Evolutionary conservation across 2,797 vertebrate species (phyloP).

Genomic region (Tragopan temminckii): DNA sequence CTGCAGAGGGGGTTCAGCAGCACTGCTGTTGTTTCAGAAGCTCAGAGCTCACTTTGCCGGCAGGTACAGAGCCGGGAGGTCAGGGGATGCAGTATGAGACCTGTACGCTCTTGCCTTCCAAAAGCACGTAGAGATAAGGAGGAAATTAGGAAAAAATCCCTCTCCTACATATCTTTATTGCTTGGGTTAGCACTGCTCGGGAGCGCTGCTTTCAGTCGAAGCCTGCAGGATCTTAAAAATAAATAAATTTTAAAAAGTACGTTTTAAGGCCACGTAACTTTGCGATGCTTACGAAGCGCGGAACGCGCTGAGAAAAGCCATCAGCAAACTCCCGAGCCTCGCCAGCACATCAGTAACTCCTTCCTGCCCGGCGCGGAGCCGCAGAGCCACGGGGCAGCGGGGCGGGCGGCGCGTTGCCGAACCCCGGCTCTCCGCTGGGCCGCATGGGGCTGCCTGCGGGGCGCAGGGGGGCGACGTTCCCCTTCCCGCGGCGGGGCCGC

Average conservation of each 20-base stretch:
- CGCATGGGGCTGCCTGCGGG: neutral
- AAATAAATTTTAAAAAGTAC: too few species aligned
- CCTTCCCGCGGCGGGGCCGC: neutral
- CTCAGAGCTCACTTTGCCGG: neutral
- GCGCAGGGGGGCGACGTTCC: neutral
- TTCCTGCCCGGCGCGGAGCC: neutral
- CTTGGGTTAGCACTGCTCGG: neutral
- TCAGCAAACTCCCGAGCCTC: neutral
- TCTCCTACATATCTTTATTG: neutral
- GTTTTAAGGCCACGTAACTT: slow-evolving; percentile 7
- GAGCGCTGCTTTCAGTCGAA: neutral
- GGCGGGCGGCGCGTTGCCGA: neutral
- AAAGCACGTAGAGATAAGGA: neutral
- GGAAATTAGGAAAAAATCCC: neutral
- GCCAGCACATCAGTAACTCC: neutral
- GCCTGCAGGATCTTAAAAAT: neutral
- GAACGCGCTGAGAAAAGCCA: neutral
- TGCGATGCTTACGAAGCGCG: neutral
- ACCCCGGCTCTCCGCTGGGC: neutral
- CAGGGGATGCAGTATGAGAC: neutral
- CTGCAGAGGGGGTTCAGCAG: neutral
- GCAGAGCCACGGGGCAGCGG: accelerated
- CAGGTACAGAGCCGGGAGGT: neutral
- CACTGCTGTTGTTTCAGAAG: neutral
- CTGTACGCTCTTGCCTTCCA: neutral